These are phyloP conservation scores for Coilia nasus DNA, from an alignment of 2,797 vertebrate species.

Conservation along the genomic window DNA sequence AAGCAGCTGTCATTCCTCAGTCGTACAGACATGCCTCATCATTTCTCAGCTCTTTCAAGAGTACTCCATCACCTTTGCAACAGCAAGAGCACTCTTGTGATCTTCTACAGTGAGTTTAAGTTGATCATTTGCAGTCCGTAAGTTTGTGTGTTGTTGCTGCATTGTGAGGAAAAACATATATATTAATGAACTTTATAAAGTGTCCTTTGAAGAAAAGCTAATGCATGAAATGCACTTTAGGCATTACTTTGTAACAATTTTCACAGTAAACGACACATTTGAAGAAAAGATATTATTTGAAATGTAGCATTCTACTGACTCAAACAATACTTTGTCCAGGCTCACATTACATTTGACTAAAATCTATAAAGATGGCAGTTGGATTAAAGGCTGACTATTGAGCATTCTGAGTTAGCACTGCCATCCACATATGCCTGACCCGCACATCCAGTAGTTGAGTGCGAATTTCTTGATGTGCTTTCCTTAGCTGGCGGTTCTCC, in stretches of 20 bases:
- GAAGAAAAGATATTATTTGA: too few relatives aligned
- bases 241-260: background rate
- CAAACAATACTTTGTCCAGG: background rate
- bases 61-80: slow-evolving; percentile 77
- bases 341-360: background rate
- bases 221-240: too few relatives aligned
- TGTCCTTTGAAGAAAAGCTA: background rate
- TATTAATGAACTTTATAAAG: background rate
- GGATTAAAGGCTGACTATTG: background rate
- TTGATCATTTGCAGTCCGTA: slow-evolving; percentile 81
- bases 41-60: background rate
- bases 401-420: background rate
- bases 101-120: slow-evolving; percentile 84
- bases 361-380: background rate
- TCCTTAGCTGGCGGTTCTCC: slow-evolving; percentile 81
- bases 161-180: slow-evolving; percentile 36
- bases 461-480: slow-evolving; percentile 82
- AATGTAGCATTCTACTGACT: background rate
- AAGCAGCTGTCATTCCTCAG: slow-evolving; percentile 21
- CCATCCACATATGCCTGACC: slow-evolving; percentile 63
- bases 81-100: slow-evolving; percentile 85
- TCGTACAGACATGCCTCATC: slow-evolving; percentile 14
- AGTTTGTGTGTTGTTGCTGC: slow-evolving; percentile 85
- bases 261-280: background rate
- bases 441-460: slow-evolving; percentile 82